Percentiles rank a stretch among this genome's conserved stretches.
Conservation (phyloP, 2,113 vertebrate species). For the Ochotona princeps region DNA sequence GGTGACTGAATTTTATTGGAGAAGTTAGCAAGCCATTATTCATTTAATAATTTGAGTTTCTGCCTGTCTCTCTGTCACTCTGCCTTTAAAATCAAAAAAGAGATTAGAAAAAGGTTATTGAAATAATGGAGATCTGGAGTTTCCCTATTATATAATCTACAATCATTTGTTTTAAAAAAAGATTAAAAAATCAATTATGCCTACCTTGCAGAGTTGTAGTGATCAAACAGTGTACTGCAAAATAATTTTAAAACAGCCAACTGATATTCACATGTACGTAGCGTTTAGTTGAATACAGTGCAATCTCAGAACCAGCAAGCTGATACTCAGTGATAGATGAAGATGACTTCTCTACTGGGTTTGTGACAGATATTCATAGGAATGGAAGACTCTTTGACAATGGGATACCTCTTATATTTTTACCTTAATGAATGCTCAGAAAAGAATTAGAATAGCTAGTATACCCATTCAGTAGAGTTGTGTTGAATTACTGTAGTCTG, state of each 20-base stretch:
- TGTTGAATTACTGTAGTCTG: neutral
- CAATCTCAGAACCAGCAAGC: neutral
- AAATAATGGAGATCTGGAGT: neutral
- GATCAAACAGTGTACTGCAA: neutral
- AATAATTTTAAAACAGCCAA: neutral
- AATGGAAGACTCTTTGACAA: neutral
- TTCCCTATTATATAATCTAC: neutral
- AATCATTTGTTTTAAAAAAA: neutral
- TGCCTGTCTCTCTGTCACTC: too few species aligned
- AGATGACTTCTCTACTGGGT: neutral
- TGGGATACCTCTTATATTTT: neutral
- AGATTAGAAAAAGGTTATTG: neutral
- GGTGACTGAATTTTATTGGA: too few species aligned
- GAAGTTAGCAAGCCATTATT: too few species aligned
- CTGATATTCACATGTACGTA: neutral
- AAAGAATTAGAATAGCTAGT: neutral
- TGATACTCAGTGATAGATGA: neutral
- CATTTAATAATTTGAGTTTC: too few species aligned
- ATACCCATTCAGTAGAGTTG: neutral
- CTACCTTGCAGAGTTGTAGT: neutral
- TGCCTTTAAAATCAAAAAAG: too few species aligned
- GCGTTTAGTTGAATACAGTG: neutral
- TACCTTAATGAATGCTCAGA: neutral
- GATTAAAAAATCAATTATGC: neutral
- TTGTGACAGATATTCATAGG: neutral